These are phyloP conservation scores for Rhadina sibilatrix DNA, from an alignment of 2,113 vertebrate genomes.

Conservation along the genomic window DNA sequence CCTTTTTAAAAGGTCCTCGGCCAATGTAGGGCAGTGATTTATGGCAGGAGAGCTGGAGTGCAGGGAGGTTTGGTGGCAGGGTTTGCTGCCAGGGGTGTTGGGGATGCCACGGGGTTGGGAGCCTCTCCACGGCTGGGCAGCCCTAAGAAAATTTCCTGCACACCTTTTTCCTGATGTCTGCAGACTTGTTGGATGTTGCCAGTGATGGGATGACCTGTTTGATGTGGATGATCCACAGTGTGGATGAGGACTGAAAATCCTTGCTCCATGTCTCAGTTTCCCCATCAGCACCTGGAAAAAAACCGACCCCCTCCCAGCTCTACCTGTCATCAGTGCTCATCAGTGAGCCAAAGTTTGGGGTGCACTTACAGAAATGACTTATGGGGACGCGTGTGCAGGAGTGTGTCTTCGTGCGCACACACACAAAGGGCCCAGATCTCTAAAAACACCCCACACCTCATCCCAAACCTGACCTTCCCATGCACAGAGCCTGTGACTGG, in stretches of 20 bases:
- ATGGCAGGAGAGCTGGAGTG: accelerated
- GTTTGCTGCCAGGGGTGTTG: background rate
- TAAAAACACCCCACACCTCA: background rate
- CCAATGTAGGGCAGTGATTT: conserved; percentile 25
- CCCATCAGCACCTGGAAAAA: background rate
- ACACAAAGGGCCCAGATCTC: background rate
- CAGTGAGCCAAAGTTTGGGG: background rate
- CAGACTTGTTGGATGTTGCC: accelerated
- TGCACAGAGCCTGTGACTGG: background rate
- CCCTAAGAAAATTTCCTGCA: background rate
- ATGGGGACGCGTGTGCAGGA: accelerated
- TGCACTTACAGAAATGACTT: background rate
- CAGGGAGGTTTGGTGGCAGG: background rate
- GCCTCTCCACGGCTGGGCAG: accelerated
- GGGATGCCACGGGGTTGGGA: background rate
- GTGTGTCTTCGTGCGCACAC: accelerated
- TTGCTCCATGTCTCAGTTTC: background rate
- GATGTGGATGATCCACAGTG: accelerated
- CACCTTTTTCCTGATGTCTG: background rate
- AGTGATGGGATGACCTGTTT: background rate
- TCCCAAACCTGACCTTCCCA: background rate
- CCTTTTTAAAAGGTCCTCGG: conserved; percentile 39
- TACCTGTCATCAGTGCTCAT: background rate
- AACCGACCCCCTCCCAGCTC: background rate
- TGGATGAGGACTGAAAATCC: background rate